phyloP scores from a whole-genome alignment of 2,797 vertebrate species.

The Muscicapa striata region DNA sequence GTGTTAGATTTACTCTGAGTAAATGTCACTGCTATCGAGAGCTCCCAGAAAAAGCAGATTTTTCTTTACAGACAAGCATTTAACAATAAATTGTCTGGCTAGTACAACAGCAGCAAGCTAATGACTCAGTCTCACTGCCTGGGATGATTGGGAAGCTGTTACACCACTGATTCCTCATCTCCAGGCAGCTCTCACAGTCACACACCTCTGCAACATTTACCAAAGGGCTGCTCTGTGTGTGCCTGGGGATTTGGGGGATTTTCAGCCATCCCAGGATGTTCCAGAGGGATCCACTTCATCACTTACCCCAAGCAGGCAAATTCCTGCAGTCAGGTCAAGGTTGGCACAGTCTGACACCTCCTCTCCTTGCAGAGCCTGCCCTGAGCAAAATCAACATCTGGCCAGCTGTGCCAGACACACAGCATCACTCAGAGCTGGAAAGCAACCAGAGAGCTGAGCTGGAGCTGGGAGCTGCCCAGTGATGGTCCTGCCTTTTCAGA shows the following conservation, averaged over 20 bases:
- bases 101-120: conserved; percentile 70
- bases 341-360: background rate
- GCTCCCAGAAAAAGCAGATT: conserved; percentile 69
- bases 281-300: background rate
- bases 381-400: background rate
- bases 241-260: background rate
- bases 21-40: conserved; percentile 79
- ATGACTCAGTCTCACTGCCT: conserved; percentile 55
- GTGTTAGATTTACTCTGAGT: conserved; percentile 77
- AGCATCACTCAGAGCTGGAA: background rate
- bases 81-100: conserved; percentile 74
- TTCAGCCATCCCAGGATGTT: background rate
- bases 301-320: background rate
- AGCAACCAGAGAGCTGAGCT: background rate
- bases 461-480: background rate
- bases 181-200: background rate
- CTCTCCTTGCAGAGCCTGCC: background rate
- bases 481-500: background rate
- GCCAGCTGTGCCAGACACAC: background rate
- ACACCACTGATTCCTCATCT: conserved; percentile 21
- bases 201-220: background rate
- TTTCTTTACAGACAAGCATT: conserved; percentile 72
- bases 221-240: fast-evolving
- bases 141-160: conserved; percentile 18
- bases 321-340: background rate